Percentiles rank a stretch among this genome's conserved stretches.
Evolutionary conservation across 1,140 invertebrate genomes (phyloP).

Genomic region (Chrysoperla carnea): DNA sequence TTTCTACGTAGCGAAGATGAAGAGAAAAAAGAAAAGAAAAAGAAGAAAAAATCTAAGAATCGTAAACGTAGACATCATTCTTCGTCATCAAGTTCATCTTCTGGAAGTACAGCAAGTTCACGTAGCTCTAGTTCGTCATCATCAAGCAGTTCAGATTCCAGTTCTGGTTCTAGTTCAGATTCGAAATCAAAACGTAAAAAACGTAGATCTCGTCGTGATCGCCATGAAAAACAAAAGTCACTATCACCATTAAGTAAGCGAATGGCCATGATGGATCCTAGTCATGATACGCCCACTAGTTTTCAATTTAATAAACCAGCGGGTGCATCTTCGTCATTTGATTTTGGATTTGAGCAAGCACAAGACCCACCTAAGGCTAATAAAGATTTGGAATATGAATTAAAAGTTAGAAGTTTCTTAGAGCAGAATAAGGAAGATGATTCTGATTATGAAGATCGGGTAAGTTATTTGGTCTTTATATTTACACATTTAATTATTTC

Average conservation of each 20-base stretch:
- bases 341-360: conserved; percentile 20
- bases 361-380: conserved; percentile 20
- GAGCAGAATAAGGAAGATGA: conserved; percentile 57
- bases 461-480: conserved; percentile 6
- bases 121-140: conserved; percentile 24
- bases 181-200: conserved; percentile 40
- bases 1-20: conserved; percentile 35
- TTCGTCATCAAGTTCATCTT: conserved; percentile 27
- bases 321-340: conserved; percentile 14
- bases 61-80: conserved; percentile 47
- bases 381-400: conserved; percentile 43
- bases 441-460: conserved; percentile 65
- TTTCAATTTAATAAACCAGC: conserved; percentile 34
- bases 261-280: conserved; percentile 45
- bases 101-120: conserved; percentile 42
- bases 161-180: conserved; percentile 38
- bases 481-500: conserved; percentile 1
- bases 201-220: conserved; percentile 28
- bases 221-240: conserved; percentile 49
- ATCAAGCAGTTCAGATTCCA: conserved; percentile 37
- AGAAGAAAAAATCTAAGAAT: conserved; percentile 48
- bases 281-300: conserved; percentile 29
- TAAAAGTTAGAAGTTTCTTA: conserved; percentile 54
- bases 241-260: conserved; percentile 61
- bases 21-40: conserved; percentile 55